Evolutionary conservation across 2,797 vertebrate genomes (phyloP).

Genomic region (Thripadectes ignobilis): DNA sequence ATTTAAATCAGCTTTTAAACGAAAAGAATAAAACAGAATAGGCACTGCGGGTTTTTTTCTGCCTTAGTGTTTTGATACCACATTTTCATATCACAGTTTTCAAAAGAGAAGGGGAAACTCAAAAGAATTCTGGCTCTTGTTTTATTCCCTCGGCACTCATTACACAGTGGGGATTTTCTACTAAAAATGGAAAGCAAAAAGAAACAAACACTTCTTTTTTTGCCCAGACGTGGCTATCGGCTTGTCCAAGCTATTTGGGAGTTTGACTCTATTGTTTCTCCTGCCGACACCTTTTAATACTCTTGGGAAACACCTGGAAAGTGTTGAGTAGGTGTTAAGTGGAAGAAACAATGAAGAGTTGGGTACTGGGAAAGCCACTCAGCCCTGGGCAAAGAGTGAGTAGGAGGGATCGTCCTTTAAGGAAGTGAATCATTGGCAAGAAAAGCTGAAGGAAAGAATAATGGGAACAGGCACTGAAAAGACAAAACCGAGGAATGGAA

Average conservation of each 20-base stretch:
- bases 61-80: neutral
- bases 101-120: neutral
- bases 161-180: neutral
- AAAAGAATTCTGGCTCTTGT: neutral
- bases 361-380: neutral
- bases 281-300: slow-evolving; percentile 28
- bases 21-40: neutral
- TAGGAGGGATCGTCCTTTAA: neutral
- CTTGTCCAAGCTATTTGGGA: neutral
- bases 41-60: neutral
- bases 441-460: neutral
- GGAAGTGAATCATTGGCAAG: slow-evolving; percentile 34
- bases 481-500: neutral
- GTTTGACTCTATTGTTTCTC: slow-evolving; percentile 36
- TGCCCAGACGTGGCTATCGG: neutral
- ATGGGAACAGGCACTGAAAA: neutral
- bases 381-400: neutral
- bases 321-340: slow-evolving; percentile 41
- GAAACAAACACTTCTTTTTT: neutral
- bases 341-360: slow-evolving; percentile 18
- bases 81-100: neutral
- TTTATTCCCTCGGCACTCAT: neutral
- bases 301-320: slow-evolving; percentile 41
- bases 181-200: slow-evolving; percentile 18
- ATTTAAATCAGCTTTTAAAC: neutral